Evolutionary conservation across 2,888 invertebrate genomes (phyloP).

Genomic region (Meteorus colon): DNA sequence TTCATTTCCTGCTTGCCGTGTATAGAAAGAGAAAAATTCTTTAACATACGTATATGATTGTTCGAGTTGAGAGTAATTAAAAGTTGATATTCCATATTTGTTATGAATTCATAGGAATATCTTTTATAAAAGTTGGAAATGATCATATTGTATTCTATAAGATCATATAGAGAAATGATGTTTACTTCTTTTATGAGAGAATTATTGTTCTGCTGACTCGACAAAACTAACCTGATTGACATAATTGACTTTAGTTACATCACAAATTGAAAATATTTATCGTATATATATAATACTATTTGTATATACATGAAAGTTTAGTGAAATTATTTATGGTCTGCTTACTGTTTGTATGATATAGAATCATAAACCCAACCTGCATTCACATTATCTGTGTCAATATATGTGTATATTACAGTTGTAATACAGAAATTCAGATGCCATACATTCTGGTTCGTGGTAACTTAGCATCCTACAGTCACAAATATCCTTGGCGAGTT

Average conservation of each 20-base stretch:
- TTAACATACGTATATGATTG: no score
- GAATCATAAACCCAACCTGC: conserved; percentile 3
- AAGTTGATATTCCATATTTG: background rate
- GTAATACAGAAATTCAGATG: conserved; percentile 75
- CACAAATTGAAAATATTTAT: background rate
- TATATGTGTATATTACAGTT: conserved; percentile 54
- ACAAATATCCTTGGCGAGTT: conserved; percentile 91
- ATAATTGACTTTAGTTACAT: background rate
- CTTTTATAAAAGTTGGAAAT: no score
- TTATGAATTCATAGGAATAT: background rate
- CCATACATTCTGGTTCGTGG: conserved; percentile 93
- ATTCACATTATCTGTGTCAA: conserved; percentile 29
- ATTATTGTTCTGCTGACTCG: background rate
- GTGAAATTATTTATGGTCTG: background rate
- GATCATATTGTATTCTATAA: no score
- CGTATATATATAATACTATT: background rate
- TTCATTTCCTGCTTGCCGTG: no score
- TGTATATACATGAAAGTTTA: background rate
- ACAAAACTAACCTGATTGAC: background rate
- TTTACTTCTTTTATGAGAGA: background rate
- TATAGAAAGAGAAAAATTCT: no score
- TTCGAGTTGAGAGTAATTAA: no score
- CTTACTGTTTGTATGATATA: background rate
- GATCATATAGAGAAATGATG: no score
- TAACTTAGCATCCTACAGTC: conserved; percentile 90